A percentile compares a stretch with the other conserved stretches of the same genome.
phyloP scores from a whole-genome alignment of 2,797 vertebrate genomes.

The Ctenopoma kingsleyae region DNA sequence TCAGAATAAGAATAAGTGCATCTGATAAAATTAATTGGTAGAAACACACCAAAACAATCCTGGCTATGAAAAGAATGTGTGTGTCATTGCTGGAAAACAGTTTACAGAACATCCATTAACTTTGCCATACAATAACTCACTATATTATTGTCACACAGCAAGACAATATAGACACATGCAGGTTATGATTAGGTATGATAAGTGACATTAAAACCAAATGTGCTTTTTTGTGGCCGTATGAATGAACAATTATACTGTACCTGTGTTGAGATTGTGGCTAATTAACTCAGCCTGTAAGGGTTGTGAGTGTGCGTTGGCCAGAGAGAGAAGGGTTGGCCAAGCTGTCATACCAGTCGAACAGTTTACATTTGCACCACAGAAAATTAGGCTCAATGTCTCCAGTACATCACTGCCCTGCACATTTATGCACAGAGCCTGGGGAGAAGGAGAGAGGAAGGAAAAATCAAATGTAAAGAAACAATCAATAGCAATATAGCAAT shows the following conservation, averaged over 20 bases:
- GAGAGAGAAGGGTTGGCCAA: conserved; percentile 82
- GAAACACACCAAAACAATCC: neutral
- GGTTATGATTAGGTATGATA: neutral
- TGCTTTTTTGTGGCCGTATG: neutral
- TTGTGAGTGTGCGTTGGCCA: conserved; percentile 88
- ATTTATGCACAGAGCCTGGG: conserved; percentile 91
- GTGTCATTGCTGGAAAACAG: neutral
- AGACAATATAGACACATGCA: neutral
- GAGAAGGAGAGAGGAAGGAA: conserved; percentile 13
- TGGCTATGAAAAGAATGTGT: neutral
- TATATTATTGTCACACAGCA: neutral
- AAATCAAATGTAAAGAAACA: conserved; percentile 3
- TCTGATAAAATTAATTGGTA: neutral
- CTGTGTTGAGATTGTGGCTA: conserved; percentile 90
- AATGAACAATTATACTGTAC: conserved; percentile 55
- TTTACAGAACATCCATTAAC: neutral
- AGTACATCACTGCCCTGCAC: conserved; percentile 92
- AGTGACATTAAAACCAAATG: conserved; percentile 2
- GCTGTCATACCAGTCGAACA: conserved; percentile 86
- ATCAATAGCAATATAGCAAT: no score
- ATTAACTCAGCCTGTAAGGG: conserved; percentile 92
- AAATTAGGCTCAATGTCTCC: conserved; percentile 92
- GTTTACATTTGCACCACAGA: conserved; percentile 92
- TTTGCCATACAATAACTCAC: neutral
- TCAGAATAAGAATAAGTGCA: neutral